Evolutionary conservation across 2,888 invertebrate species (phyloP).

Genomic region (Amphipyra berbera): DNA sequence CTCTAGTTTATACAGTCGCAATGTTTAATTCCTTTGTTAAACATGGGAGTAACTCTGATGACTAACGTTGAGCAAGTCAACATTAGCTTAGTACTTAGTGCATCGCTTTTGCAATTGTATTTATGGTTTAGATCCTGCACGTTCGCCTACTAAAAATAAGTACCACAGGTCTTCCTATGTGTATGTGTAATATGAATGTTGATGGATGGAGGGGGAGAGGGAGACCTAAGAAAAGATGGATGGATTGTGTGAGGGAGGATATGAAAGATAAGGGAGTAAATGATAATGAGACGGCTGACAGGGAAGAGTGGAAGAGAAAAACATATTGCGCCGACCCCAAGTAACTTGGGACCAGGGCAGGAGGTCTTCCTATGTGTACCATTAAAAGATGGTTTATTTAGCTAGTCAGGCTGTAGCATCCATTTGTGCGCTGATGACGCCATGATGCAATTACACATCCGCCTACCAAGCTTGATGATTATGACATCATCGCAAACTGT

Average conservation of each 20-base stretch:
- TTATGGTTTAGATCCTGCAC: slow-evolving; percentile 1
- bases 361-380: neutral
- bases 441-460: slow-evolving; percentile 50
- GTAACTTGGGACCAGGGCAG: too few relatives aligned
- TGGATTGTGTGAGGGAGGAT: too few relatives aligned
- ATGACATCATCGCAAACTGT: slow-evolving; percentile 33
- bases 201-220: too few relatives aligned
- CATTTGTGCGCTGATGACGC: slow-evolving; percentile 44
- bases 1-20: slow-evolving; percentile 46
- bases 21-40: slow-evolving; percentile 63
- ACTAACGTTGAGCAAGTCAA: slow-evolving; percentile 52
- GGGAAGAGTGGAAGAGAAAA: too few relatives aligned
- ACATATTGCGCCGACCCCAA: too few relatives aligned
- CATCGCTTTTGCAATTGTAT: slow-evolving; percentile 43
- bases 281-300: too few relatives aligned
- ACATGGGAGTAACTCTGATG: slow-evolving; percentile 50
- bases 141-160: neutral
- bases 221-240: too few relatives aligned
- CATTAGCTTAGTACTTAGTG: slow-evolving; percentile 34
- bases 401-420: slow-evolving; percentile 25
- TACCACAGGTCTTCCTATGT: too few relatives aligned
- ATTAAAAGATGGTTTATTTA: slow-evolving; percentile 22
- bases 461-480: slow-evolving; percentile 43
- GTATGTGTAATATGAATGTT: too few relatives aligned
- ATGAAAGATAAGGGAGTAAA: too few relatives aligned